Percentiles rank a stretch among this genome's conserved stretches.
Conservation (phyloP, 2,888 invertebrate species). For the Nudaria mundana region DNA sequence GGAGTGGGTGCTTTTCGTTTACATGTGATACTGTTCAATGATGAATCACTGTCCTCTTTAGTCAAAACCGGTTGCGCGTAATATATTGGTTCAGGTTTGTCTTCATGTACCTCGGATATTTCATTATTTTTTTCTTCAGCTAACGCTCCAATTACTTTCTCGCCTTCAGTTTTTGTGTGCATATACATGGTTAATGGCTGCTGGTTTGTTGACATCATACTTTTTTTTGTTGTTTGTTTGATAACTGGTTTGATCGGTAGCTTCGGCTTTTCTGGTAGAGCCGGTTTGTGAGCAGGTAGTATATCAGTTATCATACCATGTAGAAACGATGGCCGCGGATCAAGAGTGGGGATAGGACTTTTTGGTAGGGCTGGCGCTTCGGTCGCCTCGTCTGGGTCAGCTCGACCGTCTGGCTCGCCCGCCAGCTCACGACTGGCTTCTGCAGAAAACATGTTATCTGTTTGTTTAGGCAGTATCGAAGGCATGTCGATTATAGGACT, state of each 20-base stretch:
- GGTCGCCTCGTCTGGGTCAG: constrained; percentile 87
- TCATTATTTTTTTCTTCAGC: constrained; percentile 66
- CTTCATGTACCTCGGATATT: constrained; percentile 59
- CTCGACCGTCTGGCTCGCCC: constrained; percentile 93
- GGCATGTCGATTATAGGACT: constrained; percentile 75
- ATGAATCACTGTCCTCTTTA: constrained; percentile 81
- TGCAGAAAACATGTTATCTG: constrained; percentile 70
- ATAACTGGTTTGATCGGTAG: constrained; percentile 81
- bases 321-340: constrained; percentile 85
- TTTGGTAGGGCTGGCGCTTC: constrained; percentile 87
- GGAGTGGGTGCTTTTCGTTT: constrained; percentile 91
- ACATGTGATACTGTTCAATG: constrained; percentile 73
- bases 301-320: constrained; percentile 83
- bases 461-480: constrained; percentile 65
- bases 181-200: constrained; percentile 78
- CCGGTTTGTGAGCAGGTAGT: constrained; percentile 77
- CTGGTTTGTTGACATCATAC: constrained; percentile 53
- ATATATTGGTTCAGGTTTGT: constrained; percentile 65
- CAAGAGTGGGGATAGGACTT: constrained; percentile 83
- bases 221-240: constrained; percentile 72
- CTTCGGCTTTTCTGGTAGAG: constrained; percentile 87
- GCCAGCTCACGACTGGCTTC: constrained; percentile 88
- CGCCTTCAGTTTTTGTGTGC: constrained; percentile 65
- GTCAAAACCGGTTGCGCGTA: constrained; percentile 74
- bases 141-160: constrained; percentile 43